phyloP scores from a whole-genome alignment of 2,888 invertebrate species.

The Lapara coniferarum region DNA sequence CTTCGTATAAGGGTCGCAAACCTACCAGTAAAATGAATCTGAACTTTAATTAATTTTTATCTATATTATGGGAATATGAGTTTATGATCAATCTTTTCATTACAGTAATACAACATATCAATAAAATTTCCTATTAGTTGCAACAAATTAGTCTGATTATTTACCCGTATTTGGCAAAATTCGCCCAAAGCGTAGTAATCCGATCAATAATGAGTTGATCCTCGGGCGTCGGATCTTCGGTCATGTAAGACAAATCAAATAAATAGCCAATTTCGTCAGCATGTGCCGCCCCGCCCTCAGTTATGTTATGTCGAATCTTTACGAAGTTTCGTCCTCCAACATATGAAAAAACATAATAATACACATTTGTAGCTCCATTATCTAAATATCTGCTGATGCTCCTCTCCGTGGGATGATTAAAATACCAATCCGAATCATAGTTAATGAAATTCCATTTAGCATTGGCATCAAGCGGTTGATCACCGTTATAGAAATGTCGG shows the following conservation, averaged over 20 bases:
- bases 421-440: conserved; percentile 55
- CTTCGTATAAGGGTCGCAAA: too few species aligned
- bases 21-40: too few species aligned
- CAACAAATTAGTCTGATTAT: conserved; percentile 19
- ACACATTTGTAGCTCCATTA: conserved; percentile 47
- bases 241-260: conserved; percentile 49
- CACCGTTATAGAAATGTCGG: conserved; percentile 60
- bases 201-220: conserved; percentile 53
- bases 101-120: too few species aligned
- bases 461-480: conserved; percentile 43
- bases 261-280: conserved; percentile 57
- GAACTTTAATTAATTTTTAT: too few species aligned
- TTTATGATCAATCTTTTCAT: too few species aligned
- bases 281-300: conserved; percentile 47
- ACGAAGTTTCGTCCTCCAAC: conserved; percentile 55
- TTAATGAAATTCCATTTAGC: conserved; percentile 40
- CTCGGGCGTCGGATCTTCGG: conserved; percentile 38
- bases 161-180: conserved; percentile 59
- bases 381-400: conserved; percentile 50
- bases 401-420: conserved; percentile 46
- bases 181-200: conserved; percentile 56
- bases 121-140: background rate
- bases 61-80: too few species aligned
- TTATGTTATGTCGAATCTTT: conserved; percentile 46
- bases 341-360: conserved; percentile 59